phyloP scores from a whole-genome alignment of 2,113 vertebrate species.

The Microtus pennsylvanicus region DNA sequence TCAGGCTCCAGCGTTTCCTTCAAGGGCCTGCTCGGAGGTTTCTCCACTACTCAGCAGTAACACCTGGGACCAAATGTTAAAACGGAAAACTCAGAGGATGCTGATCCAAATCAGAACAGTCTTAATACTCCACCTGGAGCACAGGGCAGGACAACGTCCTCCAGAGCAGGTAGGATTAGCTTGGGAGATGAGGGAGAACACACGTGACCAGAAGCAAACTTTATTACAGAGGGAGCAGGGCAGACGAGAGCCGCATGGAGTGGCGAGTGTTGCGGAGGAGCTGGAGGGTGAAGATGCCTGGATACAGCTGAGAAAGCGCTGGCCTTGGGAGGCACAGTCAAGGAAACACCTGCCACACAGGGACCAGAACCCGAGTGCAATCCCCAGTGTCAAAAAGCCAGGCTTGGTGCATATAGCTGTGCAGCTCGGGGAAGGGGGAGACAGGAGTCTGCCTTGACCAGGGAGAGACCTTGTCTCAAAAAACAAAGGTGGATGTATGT shows the following conservation, averaged over 20 bases:
- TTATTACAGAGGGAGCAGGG: neutral
- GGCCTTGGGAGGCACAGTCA: neutral
- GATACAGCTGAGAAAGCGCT: neutral
- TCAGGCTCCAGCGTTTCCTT: neutral
- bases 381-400: too few species aligned
- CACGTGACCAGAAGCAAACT: neutral
- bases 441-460: neutral
- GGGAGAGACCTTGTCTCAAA: neutral
- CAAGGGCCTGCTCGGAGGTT: neutral
- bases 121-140: neutral
- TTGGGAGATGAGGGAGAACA: neutral
- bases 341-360: neutral
- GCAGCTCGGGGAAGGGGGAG: neutral
- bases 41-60: neutral
- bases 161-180: neutral
- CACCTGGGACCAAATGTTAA: neutral
- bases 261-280: neutral
- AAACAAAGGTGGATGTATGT: neutral
- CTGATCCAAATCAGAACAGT: neutral
- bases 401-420: too few species aligned
- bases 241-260: neutral
- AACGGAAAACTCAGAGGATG: neutral
- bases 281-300: neutral
- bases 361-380: neutral
- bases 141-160: neutral